These are phyloP conservation scores for zebrafish (Danio rerio) DNA, from an alignment of 2,113 vertebrate species.

Conservation along the genomic window DNA sequence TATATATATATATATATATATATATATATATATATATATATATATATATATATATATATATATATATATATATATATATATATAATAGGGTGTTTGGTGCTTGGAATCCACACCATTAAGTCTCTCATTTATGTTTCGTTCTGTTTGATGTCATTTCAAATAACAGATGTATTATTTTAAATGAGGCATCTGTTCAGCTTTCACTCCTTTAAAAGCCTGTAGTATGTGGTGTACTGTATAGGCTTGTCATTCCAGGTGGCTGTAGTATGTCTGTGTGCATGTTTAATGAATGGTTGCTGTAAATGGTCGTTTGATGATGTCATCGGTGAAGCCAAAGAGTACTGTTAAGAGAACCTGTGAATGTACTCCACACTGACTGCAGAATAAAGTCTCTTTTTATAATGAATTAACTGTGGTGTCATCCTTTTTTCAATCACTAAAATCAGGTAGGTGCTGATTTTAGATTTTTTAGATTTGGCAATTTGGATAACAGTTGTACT, in stretches of 20 bases:
- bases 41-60: too few relatives aligned
- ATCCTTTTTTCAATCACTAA: not conserved
- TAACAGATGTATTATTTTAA: not conserved
- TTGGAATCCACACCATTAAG: not conserved
- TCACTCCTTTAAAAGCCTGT: slow-evolving; percentile 15
- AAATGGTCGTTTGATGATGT: not conserved
- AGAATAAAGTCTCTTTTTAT: slow-evolving; percentile 60
- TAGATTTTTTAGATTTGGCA: not conserved
- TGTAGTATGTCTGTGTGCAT: slow-evolving; percentile 12
- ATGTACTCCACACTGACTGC: slow-evolving; percentile 45
- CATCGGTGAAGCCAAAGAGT: slow-evolving; percentile 30
- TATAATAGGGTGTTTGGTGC: not conserved
- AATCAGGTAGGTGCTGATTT: not conserved
- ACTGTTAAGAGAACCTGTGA: slow-evolving; percentile 27
- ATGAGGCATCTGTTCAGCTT: not conserved
- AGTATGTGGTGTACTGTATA: not conserved
- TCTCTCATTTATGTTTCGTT: not conserved
- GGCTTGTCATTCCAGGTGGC: slow-evolving; percentile 49
- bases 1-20: not conserved
- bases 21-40: too few relatives aligned
- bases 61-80: not conserved
- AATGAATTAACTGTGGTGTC: not conserved
- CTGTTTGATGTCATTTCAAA: not conserved
- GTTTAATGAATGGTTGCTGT: not conserved
- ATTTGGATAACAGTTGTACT: not conserved